These are phyloP conservation scores for Diceros bicornis DNA, from an alignment of 2,797 vertebrate species.

Conservation along the genomic window DNA sequence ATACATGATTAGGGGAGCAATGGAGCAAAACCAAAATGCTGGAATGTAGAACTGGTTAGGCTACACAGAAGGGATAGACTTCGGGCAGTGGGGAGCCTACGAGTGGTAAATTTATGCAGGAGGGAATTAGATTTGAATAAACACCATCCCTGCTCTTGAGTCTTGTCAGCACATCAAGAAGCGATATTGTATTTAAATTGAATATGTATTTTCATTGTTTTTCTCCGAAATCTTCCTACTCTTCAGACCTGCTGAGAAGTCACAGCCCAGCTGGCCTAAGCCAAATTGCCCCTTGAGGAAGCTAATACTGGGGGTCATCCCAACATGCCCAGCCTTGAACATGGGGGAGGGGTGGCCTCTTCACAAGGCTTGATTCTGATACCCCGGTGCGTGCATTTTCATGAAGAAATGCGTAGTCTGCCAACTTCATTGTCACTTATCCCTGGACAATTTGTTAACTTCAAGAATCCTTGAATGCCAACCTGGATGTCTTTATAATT, in stretches of 20 bases:
- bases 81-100: background rate
- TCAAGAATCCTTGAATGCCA: constrained; percentile 87
- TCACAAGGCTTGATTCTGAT: background rate
- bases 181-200: background rate
- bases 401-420: constrained; percentile 86
- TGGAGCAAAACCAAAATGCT: background rate
- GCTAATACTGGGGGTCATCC: background rate
- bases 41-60: accelerated
- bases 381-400: constrained; percentile 76
- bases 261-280: background rate
- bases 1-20: background rate
- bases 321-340: accelerated
- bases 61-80: background rate
- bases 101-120: background rate
- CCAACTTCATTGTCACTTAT: constrained; percentile 89
- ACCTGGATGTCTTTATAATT: constrained; percentile 88
- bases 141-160: background rate
- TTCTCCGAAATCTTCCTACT: background rate
- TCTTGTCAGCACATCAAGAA: background rate
- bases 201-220: background rate
- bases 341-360: accelerated
- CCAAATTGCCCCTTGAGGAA: background rate
- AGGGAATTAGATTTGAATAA: constrained; percentile 9
- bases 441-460: constrained; percentile 90
- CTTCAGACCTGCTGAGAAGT: background rate